Percentiles rank a stretch among this genome's conserved stretches.
Evolutionary conservation across 2,888 invertebrate genomes (phyloP).

Genomic region (Leptinotarsa haldemani): DNA sequence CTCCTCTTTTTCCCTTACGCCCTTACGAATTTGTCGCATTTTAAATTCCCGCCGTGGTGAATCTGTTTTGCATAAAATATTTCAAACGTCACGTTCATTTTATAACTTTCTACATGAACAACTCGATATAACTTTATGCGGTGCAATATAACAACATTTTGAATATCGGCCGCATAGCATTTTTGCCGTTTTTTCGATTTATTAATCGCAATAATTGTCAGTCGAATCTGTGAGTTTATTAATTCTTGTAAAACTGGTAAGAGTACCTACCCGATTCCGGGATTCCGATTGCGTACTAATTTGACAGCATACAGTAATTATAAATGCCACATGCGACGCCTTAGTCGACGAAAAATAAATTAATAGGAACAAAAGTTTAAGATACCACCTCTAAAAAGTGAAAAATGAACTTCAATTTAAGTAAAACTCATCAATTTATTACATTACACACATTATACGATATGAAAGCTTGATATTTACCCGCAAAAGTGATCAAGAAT

Average conservation of each 20-base stretch:
- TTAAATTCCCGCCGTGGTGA: conserved; percentile 29
- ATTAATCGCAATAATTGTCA: neutral
- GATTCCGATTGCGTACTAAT: neutral
- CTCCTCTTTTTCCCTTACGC: neutral
- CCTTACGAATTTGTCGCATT: conserved; percentile 34
- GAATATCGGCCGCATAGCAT: conserved; percentile 14
- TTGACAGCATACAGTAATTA: neutral
- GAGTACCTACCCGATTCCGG: neutral
- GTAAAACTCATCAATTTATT: too few relatives aligned
- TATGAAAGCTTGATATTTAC: too few relatives aligned
- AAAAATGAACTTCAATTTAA: too few relatives aligned
- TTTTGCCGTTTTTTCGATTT: neutral
- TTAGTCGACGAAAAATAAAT: too few relatives aligned
- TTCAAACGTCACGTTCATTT: conserved; percentile 27
- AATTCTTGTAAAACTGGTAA: neutral
- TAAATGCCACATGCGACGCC: too few relatives aligned
- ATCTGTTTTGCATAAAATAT: conserved; percentile 32
- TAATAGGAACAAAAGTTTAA: too few relatives aligned
- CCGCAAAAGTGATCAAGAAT: too few relatives aligned
- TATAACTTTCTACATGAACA: conserved; percentile 29
- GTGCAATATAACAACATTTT: conserved; percentile 24
- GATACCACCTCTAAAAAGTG: too few relatives aligned
- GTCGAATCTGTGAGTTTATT: neutral
- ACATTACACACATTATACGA: too few relatives aligned
- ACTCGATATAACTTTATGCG: conserved; percentile 25